These are phyloP conservation scores for Thereva nobilitata DNA, from an alignment of 2,888 invertebrate species.

Conservation along the genomic window DNA sequence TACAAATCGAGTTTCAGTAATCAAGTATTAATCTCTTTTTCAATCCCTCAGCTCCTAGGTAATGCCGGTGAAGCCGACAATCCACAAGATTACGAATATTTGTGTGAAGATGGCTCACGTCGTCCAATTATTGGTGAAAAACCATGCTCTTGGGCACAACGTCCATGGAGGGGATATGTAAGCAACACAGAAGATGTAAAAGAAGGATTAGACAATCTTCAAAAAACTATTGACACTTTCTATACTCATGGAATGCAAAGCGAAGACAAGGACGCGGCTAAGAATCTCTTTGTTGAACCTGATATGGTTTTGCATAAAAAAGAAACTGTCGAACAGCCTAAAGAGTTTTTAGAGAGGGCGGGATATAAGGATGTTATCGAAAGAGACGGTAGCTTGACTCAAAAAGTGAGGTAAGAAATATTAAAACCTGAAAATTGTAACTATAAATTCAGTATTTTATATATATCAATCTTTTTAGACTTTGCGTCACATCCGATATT, in stretches of 20 bases:
- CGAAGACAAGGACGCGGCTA: slow-evolving; percentile 51
- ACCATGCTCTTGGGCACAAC: slow-evolving; percentile 79
- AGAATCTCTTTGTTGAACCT: slow-evolving; percentile 67
- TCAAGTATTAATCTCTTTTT: neutral
- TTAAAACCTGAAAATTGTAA: neutral
- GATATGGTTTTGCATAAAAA: slow-evolving; percentile 60
- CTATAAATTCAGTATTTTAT: neutral
- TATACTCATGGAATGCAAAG: slow-evolving; percentile 54
- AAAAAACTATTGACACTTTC: slow-evolving; percentile 54
- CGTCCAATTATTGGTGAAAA: slow-evolving; percentile 65
- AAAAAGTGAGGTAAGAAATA: slow-evolving; percentile 60
- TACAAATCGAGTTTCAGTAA: slow-evolving; percentile 2
- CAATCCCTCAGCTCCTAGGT: slow-evolving; percentile 63
- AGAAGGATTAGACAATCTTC: slow-evolving; percentile 51
- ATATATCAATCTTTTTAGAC: slow-evolving; percentile 50
- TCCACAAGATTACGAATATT: slow-evolving; percentile 71
- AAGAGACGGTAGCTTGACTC: slow-evolving; percentile 71
- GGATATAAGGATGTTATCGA: slow-evolving; percentile 74
- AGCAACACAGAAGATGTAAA: slow-evolving; percentile 64
- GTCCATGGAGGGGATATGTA: slow-evolving; percentile 82
- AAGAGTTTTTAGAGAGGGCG: slow-evolving; percentile 66
- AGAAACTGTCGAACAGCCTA: slow-evolving; percentile 59
- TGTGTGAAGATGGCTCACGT: slow-evolving; percentile 78
- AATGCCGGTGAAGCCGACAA: slow-evolving; percentile 66
- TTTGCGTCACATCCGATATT: slow-evolving; percentile 69